Percentiles rank a stretch among this genome's conserved stretches.
Evolutionary conservation across 2,888 invertebrate species (phyloP).

Genomic region (Antheraea assamensis): DNA sequence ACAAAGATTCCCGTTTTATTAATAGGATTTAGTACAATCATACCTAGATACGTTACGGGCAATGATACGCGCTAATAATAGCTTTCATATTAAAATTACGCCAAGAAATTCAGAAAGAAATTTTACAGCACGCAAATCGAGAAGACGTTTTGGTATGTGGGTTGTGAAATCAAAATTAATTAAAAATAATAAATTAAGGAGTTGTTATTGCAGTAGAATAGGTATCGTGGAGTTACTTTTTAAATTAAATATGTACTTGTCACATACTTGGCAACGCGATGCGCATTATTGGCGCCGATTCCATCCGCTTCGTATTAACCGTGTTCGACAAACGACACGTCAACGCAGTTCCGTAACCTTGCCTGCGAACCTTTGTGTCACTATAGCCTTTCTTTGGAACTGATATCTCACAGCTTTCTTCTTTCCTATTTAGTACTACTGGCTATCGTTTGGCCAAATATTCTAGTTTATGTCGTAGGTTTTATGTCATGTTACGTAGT

Average conservation of each 20-base stretch:
- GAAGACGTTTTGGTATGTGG: not conserved
- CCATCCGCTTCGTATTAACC: not conserved
- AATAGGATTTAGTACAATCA: not conserved
- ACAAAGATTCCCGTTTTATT: too few relatives aligned
- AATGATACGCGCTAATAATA: not conserved
- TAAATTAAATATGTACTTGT: not conserved
- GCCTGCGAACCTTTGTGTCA: not conserved
- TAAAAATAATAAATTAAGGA: not conserved
- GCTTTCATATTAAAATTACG: not conserved
- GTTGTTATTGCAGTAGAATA: not conserved
- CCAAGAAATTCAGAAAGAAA: not conserved
- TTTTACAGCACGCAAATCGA: not conserved
- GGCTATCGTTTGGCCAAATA: not conserved
- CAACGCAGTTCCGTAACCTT: not conserved
- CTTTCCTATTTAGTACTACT: not conserved
- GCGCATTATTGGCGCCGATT: not conserved
- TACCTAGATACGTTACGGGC: not conserved
- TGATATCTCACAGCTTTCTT: not conserved
- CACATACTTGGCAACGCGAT: not conserved
- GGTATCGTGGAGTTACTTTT: not conserved
- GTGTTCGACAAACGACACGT: not conserved
- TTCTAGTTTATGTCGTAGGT: not conserved
- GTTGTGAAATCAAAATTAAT: not conserved
- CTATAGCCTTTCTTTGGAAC: not conserved
- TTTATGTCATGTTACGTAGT: too few relatives aligned